These are phyloP conservation scores for Incurvaria masculella DNA, from an alignment of 2,888 invertebrate genomes.

Conservation along the genomic window DNA sequence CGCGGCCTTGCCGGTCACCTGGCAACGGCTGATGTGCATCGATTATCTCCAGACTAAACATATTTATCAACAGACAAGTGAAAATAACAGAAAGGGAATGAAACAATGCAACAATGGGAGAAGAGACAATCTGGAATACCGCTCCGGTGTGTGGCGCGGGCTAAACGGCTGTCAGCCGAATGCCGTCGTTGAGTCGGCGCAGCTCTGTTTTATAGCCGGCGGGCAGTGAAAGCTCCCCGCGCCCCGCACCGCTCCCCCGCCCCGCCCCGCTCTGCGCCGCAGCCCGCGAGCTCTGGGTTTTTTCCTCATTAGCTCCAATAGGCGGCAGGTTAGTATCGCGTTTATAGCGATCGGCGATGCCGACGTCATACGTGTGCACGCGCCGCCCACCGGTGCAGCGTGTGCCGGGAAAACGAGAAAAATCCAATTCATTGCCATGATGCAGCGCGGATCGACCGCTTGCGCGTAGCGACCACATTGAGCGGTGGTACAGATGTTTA, in stretches of 20 bases:
- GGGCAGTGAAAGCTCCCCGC: slow-evolving; percentile 48
- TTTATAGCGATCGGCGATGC: slow-evolving; percentile 28
- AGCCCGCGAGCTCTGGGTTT: slow-evolving; percentile 45
- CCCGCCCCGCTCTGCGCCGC: slow-evolving; percentile 38
- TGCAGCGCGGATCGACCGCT: slow-evolving; percentile 9
- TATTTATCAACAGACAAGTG: neutral
- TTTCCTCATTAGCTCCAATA: slow-evolving; percentile 49
- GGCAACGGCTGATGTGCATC: neutral
- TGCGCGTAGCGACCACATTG: neutral
- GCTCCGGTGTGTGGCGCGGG: slow-evolving; percentile 32
- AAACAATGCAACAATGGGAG: neutral
- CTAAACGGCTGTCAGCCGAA: slow-evolving; percentile 55
- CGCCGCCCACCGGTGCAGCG: slow-evolving; percentile 12
- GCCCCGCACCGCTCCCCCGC: slow-evolving; percentile 41
- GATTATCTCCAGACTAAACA: neutral
- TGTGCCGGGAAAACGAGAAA: no score
- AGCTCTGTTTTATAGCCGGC: slow-evolving; percentile 50
- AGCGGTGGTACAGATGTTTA: no score
- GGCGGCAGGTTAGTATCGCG: slow-evolving; percentile 35
- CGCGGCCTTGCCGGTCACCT: slow-evolving; percentile 44
- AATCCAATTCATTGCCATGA: no score
- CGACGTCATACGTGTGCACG: slow-evolving; percentile 23
- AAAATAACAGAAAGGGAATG: neutral
- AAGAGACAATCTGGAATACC: neutral
- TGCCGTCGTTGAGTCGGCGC: slow-evolving; percentile 51